Evolutionary conservation across 1,140 invertebrate genomes (phyloP).

Genomic region (Glomeris maerens): DNA sequence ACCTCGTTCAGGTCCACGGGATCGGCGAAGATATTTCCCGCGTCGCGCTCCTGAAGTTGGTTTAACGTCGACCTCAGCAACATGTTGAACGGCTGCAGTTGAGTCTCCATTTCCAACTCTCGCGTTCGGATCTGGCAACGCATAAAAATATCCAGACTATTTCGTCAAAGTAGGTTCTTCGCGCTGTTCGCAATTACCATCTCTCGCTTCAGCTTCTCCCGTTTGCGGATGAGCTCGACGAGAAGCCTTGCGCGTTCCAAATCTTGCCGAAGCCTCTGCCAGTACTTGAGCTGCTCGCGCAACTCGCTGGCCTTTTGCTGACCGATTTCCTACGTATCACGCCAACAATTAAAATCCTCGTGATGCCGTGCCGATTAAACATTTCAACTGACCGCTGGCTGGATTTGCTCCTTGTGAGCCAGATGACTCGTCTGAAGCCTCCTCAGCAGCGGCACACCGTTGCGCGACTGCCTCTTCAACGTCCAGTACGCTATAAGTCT

Average conservation of each 20-base stretch:
- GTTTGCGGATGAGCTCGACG: constrained; percentile 85
- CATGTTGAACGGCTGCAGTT: constrained; percentile 60
- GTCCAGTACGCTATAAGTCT: constrained; percentile 85
- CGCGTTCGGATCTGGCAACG: constrained; percentile 48
- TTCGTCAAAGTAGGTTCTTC: too few species aligned
- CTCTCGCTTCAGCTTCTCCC: constrained; percentile 87
- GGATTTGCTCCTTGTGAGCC: constrained; percentile 19
- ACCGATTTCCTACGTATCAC: too few species aligned
- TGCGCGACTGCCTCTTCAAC: constrained; percentile 82
- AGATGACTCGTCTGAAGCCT: constrained; percentile 54
- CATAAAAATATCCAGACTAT: constrained; percentile 16
- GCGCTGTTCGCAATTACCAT: constrained; percentile 57
- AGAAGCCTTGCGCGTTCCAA: constrained; percentile 80
- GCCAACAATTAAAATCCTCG: too few species aligned
- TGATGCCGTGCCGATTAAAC: too few species aligned
- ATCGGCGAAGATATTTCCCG: constrained; percentile 75
- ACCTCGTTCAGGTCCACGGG: constrained; percentile 79
- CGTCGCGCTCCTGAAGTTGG: constrained; percentile 60
- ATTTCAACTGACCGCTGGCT: neutral
- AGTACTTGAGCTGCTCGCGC: constrained; percentile 79
- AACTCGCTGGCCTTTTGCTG: constrained; percentile 30
- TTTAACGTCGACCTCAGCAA: constrained; percentile 53
- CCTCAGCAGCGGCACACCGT: constrained; percentile 85
- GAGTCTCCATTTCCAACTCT: constrained; percentile 53
- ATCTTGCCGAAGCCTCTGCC: constrained; percentile 87